These are phyloP conservation scores for Eupithecia centaureata DNA, from an alignment of 2,888 invertebrate genomes.

Conservation along the genomic window DNA sequence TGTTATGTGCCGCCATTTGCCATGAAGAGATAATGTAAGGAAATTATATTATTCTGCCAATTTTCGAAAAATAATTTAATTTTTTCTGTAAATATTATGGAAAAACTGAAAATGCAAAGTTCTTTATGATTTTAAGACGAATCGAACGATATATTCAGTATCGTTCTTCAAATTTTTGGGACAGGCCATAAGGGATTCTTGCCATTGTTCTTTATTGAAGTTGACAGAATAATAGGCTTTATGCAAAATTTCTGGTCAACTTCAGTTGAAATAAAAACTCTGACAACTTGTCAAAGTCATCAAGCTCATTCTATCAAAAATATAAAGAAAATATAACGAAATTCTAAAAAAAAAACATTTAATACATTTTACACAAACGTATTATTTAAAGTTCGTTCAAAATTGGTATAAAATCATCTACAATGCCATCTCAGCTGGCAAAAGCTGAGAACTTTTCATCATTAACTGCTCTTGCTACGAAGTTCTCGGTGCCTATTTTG, in stretches of 20 bases:
- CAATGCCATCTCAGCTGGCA: not conserved
- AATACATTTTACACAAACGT: not conserved
- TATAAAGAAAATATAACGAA: not conserved
- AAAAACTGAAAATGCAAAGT: too few species aligned
- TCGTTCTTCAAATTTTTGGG: too few species aligned
- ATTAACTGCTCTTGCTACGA: not conserved
- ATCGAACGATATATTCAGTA: too few species aligned
- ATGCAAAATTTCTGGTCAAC: not conserved
- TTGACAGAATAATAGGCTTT: too few species aligned
- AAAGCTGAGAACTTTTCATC: not conserved
- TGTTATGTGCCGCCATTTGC: too few species aligned
- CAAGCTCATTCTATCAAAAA: not conserved
- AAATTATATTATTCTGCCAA: too few species aligned
- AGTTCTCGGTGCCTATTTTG: conserved; percentile 49
- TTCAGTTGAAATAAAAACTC: not conserved
- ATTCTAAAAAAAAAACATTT: not conserved
- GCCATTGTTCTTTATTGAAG: too few species aligned
- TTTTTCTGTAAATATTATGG: too few species aligned
- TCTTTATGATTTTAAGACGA: too few species aligned
- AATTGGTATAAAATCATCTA: not conserved
- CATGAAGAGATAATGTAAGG: too few species aligned
- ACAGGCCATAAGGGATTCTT: too few species aligned
- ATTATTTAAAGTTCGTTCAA: not conserved
- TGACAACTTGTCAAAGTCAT: not conserved
- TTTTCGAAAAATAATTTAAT: too few species aligned